A percentile compares a stretch with the other conserved stretches of the same genome.
Conservation (phyloP, 2,888 invertebrate genomes). For the Trachelus troglodyta region DNA sequence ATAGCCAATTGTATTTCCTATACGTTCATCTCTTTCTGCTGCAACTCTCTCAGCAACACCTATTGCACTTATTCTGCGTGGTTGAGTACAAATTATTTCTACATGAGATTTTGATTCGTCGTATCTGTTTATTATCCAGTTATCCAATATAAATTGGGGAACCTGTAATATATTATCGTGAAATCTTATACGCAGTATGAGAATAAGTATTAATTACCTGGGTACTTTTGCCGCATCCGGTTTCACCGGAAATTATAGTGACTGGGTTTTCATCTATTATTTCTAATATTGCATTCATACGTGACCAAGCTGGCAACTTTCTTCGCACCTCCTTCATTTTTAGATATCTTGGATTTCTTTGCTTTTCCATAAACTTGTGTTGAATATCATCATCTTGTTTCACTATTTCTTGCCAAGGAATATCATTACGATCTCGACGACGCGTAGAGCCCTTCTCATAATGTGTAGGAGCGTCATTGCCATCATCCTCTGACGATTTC, state of each 20-base stretch:
- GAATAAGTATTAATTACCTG: conserved; percentile 67
- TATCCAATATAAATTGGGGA: conserved; percentile 93
- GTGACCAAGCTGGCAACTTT: conserved; percentile 80
- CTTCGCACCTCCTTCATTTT: conserved; percentile 75
- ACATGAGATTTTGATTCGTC: conserved; percentile 72
- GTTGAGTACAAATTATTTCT: conserved; percentile 93
- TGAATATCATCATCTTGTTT: conserved; percentile 75
- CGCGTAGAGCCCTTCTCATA: conserved; percentile 73
- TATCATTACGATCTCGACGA: conserved; percentile 66
- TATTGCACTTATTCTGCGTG: conserved; percentile 90
- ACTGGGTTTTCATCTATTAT: conserved; percentile 75
- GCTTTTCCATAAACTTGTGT: conserved; percentile 73
- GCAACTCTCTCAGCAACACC: conserved; percentile 94
- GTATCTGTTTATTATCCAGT: conserved; percentile 77
- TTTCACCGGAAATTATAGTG: conserved; percentile 84
- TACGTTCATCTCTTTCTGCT: conserved; percentile 82
- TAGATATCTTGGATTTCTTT: conserved; percentile 72
- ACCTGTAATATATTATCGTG: conserved; percentile 68
- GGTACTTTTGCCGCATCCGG: conserved; percentile 87
- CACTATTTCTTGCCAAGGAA: conserved; percentile 66
- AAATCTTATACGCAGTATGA: background rate
- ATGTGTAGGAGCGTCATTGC: conserved; percentile 70
- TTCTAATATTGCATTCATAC: conserved; percentile 76
- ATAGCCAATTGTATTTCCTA: conserved; percentile 78
- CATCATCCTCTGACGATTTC: conserved; percentile 44